Evolutionary conservation across 2,113 vertebrate species (phyloP).

Genomic region (Takifugu flavidus): DNA sequence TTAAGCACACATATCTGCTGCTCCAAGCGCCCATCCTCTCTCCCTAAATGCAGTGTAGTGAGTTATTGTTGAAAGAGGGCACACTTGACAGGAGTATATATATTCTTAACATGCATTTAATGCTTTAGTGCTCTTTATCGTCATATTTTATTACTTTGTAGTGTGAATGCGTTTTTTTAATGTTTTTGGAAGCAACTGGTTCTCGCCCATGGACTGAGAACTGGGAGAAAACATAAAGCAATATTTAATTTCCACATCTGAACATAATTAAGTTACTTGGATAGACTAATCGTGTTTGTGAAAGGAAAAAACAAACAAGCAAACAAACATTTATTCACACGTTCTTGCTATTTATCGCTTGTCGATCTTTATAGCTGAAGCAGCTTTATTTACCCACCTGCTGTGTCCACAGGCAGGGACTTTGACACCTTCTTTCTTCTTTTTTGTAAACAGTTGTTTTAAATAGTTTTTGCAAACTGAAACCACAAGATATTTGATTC

Average conservation of each 20-base stretch:
- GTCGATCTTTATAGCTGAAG: slow-evolving; percentile 1
- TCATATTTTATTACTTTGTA: background rate
- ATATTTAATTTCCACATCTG: background rate
- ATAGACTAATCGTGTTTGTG: too few relatives aligned
- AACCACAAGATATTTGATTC: slow-evolving; percentile 29
- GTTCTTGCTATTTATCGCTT: background rate
- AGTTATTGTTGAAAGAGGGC: slow-evolving; percentile 11
- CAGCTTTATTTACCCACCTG: slow-evolving; percentile 22
- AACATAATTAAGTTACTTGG: background rate
- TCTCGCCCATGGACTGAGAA: background rate
- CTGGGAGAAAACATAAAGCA: background rate
- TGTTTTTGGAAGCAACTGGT: background rate
- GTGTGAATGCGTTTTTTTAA: background rate
- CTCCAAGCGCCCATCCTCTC: slow-evolving; percentile 13
- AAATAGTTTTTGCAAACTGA: background rate
- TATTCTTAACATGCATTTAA: slow-evolving; percentile 7
- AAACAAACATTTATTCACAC: too few relatives aligned
- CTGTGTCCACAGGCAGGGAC: slow-evolving; percentile 1
- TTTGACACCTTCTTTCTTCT: background rate
- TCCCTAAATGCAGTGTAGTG: slow-evolving; percentile 7
- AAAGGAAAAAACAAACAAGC: too few relatives aligned
- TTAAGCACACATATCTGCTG: slow-evolving; percentile 19
- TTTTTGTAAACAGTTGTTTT: background rate
- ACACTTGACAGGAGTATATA: slow-evolving; percentile 1
- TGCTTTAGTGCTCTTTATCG: slow-evolving; percentile 2